A percentile compares a stretch with the other conserved stretches of the same genome.
Conservation (phyloP, 2,888 invertebrate species). For the Idaea straminata region DNA sequence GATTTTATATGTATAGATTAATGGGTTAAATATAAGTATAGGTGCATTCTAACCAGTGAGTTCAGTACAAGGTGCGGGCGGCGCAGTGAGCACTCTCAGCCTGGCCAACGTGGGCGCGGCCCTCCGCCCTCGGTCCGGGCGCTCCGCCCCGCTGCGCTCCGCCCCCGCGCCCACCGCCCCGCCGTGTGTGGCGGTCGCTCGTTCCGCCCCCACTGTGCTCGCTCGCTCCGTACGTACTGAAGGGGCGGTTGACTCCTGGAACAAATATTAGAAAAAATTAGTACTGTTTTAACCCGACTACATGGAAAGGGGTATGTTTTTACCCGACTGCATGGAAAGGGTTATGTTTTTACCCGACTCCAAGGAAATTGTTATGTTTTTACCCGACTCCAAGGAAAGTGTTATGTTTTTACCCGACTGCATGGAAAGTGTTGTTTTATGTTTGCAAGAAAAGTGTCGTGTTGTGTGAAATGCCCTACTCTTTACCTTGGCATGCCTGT, state of each 20-base stretch:
- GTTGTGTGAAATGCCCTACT: no score
- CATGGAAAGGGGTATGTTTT: no score
- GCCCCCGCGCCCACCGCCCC: slow-evolving; percentile 70
- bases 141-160: slow-evolving; percentile 68
- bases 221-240: slow-evolving; percentile 24
- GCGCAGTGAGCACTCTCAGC: slow-evolving; percentile 84
- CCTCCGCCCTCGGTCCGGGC: slow-evolving; percentile 37
- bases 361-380: no score
- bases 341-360: no score
- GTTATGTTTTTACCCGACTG: no score
- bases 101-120: slow-evolving; percentile 83
- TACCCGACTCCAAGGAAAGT: background rate
- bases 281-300: background rate
- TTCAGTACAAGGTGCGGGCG: slow-evolving; percentile 81
- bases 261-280: background rate
- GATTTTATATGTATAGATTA: no score
- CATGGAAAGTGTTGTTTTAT: no score
- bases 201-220: slow-evolving; percentile 30
- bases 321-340: no score
- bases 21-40: no score
- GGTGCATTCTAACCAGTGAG: slow-evolving; percentile 28
- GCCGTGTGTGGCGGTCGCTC: slow-evolving; percentile 31
- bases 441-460: no score
- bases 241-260: slow-evolving; percentile 55
- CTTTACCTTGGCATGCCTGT: no score